Evolutionary conservation across 2,797 vertebrate species (phyloP).

Genomic region (Smutsia temminckii): DNA sequence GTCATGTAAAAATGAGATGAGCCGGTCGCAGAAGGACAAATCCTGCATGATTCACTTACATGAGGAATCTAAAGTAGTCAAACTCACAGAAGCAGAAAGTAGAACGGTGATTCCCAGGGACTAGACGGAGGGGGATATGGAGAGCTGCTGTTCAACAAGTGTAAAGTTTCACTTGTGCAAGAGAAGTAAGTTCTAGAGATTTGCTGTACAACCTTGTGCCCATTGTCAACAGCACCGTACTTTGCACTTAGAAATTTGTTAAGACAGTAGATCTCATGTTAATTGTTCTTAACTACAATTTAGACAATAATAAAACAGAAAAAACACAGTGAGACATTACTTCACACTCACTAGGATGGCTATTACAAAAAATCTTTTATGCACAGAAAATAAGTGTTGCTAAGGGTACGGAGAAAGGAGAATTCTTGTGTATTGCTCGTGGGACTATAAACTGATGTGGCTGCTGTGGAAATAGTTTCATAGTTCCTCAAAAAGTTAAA

Average conservation of each 20-base stretch:
- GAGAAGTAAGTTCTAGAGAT: not conserved
- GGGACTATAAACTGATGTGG: constrained; percentile 13
- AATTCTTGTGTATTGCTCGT: not conserved
- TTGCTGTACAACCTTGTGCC: not conserved
- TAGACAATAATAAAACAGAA: not conserved
- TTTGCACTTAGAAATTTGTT: not conserved
- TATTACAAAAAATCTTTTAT: not conserved
- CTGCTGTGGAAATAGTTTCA: not conserved
- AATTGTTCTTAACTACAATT: not conserved
- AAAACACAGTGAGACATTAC: not conserved
- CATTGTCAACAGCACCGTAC: not conserved
- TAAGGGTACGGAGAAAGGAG: not conserved
- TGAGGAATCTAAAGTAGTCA: not conserved
- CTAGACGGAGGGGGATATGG: not conserved
- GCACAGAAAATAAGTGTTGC: not conserved
- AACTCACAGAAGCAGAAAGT: not conserved
- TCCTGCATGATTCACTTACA: not conserved
- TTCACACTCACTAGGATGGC: not conserved
- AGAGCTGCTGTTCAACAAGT: not conserved
- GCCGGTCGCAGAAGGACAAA: not conserved
- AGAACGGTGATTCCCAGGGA: not conserved
- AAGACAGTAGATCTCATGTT: not conserved
- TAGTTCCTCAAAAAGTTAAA: not conserved
- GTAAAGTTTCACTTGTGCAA: not conserved
- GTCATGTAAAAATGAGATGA: not conserved